Conservation (phyloP, 2,888 invertebrate genomes). For the Epirrita christyi region DNA sequence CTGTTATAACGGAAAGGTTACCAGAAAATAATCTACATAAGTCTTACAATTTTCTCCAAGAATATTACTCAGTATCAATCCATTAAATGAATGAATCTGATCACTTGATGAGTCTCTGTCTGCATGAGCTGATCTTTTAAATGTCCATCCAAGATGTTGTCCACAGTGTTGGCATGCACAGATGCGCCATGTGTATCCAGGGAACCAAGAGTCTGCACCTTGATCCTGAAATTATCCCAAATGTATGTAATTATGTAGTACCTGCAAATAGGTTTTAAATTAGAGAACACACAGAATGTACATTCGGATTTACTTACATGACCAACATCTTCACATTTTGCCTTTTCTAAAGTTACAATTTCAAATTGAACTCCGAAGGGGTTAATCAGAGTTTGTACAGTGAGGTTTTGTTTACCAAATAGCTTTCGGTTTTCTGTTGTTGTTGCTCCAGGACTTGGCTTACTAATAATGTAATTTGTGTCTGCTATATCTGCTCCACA, state of each 20-base stretch:
- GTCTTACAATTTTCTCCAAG: constrained; percentile 80
- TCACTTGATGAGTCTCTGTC: constrained; percentile 45
- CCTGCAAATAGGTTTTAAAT: no score
- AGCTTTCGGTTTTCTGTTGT: constrained; percentile 77
- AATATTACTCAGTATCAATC: constrained; percentile 73
- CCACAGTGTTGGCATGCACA: constrained; percentile 86
- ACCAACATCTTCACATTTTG: constrained; percentile 81
- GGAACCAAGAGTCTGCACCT: constrained; percentile 86
- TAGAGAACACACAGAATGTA: neutral
- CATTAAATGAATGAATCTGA: constrained; percentile 66
- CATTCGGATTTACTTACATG: constrained; percentile 62
- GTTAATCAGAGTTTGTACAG: constrained; percentile 83
- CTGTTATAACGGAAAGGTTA: no score
- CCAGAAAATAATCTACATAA: no score
- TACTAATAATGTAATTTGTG: constrained; percentile 78
- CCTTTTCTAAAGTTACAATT: constrained; percentile 79
- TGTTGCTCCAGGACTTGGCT: constrained; percentile 77
- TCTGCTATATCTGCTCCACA: constrained; percentile 86
- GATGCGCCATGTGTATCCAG: constrained; percentile 87
- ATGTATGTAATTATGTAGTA: no score
- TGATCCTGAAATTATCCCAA: constrained; percentile 66
- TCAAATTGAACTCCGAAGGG: constrained; percentile 83
- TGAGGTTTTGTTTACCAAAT: constrained; percentile 81
- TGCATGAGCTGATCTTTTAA: constrained; percentile 67
- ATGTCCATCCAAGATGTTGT: constrained; percentile 86